phyloP scores from a whole-genome alignment of 2,888 invertebrate species.

The Harpagoxenus sublaevis region DNA sequence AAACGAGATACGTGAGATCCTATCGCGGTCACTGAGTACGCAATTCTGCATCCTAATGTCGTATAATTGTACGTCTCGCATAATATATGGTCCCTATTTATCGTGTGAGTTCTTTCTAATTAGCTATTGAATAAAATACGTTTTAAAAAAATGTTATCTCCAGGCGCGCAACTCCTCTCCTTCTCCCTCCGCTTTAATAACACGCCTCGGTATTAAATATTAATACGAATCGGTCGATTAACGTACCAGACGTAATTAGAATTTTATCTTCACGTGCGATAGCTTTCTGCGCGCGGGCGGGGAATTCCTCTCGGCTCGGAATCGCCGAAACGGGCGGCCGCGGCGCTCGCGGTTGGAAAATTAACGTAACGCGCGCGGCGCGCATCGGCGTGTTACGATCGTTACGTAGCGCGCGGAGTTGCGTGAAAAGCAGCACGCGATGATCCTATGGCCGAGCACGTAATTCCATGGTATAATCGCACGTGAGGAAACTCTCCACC shows the following conservation, averaged over 20 bases:
- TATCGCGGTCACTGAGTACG: not conserved
- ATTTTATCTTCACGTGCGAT: conserved; percentile 18
- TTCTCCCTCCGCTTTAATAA: not conserved
- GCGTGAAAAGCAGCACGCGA: conserved; percentile 51
- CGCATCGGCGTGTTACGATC: not conserved
- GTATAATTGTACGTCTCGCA: not conserved
- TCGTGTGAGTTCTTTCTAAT: conserved; percentile 12
- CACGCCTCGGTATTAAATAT: no score
- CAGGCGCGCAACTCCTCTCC: no score
- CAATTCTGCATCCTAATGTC: conserved; percentile 3
- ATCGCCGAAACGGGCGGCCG: conserved; percentile 9
- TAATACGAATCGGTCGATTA: not conserved
- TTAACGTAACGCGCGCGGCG: conserved; percentile 7
- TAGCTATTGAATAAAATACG: not conserved
- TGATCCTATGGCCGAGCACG: conserved; percentile 36
- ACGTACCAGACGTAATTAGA: not conserved
- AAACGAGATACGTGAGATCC: not conserved
- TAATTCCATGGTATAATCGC: conserved; percentile 41
- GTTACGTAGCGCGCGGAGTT: conserved; percentile 30
- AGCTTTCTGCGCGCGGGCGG: not conserved
- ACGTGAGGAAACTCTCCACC: conserved; percentile 42
- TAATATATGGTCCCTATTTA: not conserved
- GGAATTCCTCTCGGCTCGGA: not conserved
- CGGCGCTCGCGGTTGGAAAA: not conserved
- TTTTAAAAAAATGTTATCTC: not conserved